A percentile compares a stretch with the other conserved stretches of the same genome.
Evolutionary conservation across 2,797 vertebrate species (phyloP).

Genomic region (Sarcoramphus papa): DNA sequence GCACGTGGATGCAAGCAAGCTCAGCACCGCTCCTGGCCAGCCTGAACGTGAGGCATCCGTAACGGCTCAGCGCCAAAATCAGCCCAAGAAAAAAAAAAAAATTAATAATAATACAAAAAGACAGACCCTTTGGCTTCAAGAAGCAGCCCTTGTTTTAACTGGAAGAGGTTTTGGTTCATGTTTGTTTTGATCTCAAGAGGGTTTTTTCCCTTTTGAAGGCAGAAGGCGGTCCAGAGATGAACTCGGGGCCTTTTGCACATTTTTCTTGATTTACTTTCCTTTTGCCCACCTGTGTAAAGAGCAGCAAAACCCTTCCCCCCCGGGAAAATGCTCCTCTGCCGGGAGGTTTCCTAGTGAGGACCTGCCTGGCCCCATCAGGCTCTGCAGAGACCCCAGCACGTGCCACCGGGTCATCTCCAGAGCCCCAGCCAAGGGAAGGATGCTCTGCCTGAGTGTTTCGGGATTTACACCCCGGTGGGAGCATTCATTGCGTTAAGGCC

Average conservation of each 20-base stretch:
- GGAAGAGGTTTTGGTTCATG: constrained; percentile 23
- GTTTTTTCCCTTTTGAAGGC: neutral
- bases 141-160: constrained; percentile 23
- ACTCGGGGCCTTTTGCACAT: accelerated
- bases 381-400: neutral
- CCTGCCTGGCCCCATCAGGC: neutral
- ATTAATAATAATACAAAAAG: neutral
- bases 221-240: neutral
- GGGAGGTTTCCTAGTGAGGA: neutral
- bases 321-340: neutral
- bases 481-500: neutral
- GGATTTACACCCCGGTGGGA: neutral
- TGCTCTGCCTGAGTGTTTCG: neutral
- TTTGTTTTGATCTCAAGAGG: neutral
- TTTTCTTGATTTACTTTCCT: neutral
- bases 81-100: neutral
- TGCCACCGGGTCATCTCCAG: accelerated
- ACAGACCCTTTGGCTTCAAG: constrained; percentile 6
- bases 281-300: neutral
- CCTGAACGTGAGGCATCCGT: neutral
- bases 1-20: neutral
- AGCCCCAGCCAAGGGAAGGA: neutral
- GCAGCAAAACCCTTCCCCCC: neutral
- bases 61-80: neutral
- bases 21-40: neutral